Base-by-base conservation (phyloP, 2,113 vertebrate genomes). In the Oncorhynchus mykiss region DNA sequence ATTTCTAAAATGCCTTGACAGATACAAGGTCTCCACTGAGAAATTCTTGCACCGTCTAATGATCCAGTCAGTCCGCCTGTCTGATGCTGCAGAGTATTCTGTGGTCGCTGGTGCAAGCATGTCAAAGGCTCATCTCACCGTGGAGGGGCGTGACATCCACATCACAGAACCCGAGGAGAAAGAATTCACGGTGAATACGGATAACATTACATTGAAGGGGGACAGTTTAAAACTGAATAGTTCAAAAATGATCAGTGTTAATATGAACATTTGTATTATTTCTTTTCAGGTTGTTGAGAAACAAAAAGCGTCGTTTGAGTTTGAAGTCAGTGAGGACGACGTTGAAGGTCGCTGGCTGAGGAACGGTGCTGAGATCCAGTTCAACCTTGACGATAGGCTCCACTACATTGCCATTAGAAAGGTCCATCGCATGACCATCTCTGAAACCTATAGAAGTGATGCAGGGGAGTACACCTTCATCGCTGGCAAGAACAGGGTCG, bases 291-390 rank as follows among this genome's bases (percentile, higher is more conserved):
- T 98, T 67, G 92, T 98, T 82, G 96, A 99, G 81, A 96, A 95
- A 85, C 95, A 99, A 69, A 93, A 95, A 88, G 94, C 96, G 0
- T 95, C 94, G 4, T 94, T 99, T 71, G 98, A 99, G 89, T 97
- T 99, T 86, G 96, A 99, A 87, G 98, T 99, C 83, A 96, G 94
- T 24, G 98, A 99, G 91, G 98, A 99, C 0, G 98, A 99, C 0
- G 93, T 97, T 48, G 98, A 99, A 73, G 95, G 95, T 66, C 97
- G 87, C 70, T 99, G 98, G 98, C 88, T 96, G 76, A 98, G 94
- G 87, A 96, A 99, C 0, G 97, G 95, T 3, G 93, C 94, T 76
- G 96, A 99, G 89, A 97, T 99, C 81, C 94, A 96, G 71, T 94
- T 98, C 80, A 89, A 94, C 0, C 79, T 90, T 65, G 95, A 98